A percentile compares a stretch with the other conserved stretches of the same genome.
Evolutionary conservation across 2,888 invertebrate genomes (phyloP).

Genomic region (Latrodectus elegans): DNA sequence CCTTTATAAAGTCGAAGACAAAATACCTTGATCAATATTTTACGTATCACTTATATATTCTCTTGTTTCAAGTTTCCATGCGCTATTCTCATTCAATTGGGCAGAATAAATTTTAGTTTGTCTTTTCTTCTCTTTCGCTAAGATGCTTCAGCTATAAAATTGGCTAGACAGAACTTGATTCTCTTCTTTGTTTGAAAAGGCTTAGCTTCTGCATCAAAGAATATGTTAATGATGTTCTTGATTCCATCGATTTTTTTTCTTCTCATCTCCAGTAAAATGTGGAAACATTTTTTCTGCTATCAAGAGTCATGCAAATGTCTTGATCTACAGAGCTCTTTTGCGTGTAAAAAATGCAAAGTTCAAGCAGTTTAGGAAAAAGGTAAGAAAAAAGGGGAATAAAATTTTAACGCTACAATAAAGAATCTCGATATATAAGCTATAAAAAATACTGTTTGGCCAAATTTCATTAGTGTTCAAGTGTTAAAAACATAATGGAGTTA

Average conservation of each 20-base stretch:
- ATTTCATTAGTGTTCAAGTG: not conserved
- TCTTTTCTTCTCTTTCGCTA: not conserved
- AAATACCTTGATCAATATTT: not conserved
- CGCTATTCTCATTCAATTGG: conserved; percentile 36
- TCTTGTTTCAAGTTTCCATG: not conserved
- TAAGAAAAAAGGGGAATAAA: not conserved
- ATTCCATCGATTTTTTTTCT: conserved; percentile 28
- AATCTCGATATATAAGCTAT: not conserved
- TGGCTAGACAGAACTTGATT: conserved; percentile 18
- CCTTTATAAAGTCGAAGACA: not conserved
- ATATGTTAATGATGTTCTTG: conserved; percentile 46
- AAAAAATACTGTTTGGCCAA: not conserved
- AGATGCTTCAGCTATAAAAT: conserved; percentile 20
- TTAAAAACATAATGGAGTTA: no score
- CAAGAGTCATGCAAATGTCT: not conserved
- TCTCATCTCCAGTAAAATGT: not conserved
- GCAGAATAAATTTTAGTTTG: conserved; percentile 34
- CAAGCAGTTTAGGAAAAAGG: not conserved
- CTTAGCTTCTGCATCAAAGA: conserved; percentile 38
- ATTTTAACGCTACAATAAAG: not conserved
- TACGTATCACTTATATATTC: not conserved
- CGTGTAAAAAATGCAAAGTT: conserved; percentile 1
- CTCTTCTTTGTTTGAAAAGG: conserved; percentile 29
- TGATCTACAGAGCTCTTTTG: not conserved
- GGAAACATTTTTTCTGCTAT: not conserved